These are phyloP conservation scores for Icerya purchasi DNA, from an alignment of 2,888 invertebrate species.

Conservation along the genomic window DNA sequence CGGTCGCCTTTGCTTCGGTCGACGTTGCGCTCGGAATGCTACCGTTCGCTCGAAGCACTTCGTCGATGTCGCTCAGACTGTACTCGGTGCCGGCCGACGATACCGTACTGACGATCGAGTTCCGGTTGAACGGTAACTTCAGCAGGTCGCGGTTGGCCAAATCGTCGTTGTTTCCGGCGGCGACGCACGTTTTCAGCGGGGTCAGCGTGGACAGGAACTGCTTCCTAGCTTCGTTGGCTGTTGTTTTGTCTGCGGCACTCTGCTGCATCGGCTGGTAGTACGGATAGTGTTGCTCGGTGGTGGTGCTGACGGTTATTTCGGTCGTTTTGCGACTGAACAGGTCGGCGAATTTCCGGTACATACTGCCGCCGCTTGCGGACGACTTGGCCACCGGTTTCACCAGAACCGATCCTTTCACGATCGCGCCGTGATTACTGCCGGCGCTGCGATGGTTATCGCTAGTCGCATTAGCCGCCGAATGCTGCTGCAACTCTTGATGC, in stretches of 20 bases:
- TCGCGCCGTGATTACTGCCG: not conserved
- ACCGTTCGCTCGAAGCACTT: constrained; percentile 29
- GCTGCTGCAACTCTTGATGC: not conserved
- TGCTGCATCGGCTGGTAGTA: constrained; percentile 18
- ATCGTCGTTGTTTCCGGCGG: constrained; percentile 16
- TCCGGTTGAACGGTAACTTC: constrained; percentile 15
- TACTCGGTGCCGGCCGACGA: constrained; percentile 34
- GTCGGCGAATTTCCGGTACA: constrained; percentile 40
- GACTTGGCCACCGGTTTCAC: not conserved
- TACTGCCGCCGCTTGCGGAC: constrained; percentile 16
- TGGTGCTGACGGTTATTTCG: constrained; percentile 1
- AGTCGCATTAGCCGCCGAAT: too few relatives aligned
- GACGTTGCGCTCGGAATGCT: not conserved
- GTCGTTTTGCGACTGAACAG: constrained; percentile 31
- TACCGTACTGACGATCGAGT: constrained; percentile 15
- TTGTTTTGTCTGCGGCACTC: constrained; percentile 7
- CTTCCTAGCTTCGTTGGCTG: constrained; percentile 40
- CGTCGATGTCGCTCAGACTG: constrained; percentile 41
- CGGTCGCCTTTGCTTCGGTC: constrained; percentile 15
- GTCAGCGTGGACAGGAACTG: constrained; percentile 60
- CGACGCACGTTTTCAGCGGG: constrained; percentile 51
- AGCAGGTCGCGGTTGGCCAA: constrained; percentile 13
- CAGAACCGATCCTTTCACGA: not conserved
- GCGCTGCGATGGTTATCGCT: not conserved
- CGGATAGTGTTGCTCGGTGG: constrained; percentile 16